Base-by-base conservation (phyloP, 2,888 invertebrate species). In the Mythimna albipuncta region DNA sequence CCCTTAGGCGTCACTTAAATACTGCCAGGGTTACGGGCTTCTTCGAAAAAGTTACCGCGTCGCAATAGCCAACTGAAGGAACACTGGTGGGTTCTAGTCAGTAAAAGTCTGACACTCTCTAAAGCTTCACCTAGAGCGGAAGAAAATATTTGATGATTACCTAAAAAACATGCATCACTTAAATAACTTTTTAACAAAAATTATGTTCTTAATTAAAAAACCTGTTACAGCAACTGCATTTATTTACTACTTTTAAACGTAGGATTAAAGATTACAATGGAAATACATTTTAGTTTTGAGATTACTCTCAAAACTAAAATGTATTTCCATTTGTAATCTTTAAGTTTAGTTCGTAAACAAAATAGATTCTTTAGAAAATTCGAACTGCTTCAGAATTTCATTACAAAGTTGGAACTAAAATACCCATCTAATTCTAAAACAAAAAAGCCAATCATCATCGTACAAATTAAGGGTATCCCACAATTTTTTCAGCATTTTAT, bases 391-490 rank as follows among this genome's bases (percentile, higher is more conserved):
- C 19, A 13, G 38, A 54, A 64, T 41, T 19, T 62, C 50, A 50
- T 32, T 21, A 6, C 10, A 5, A 73, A 26, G 5, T 16, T 5
- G 47, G 52, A 16, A 52, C 32, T 55, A 9, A 21, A 66, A 61
- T 61, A 50, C 32, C 32, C 44, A 55, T 62, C 21, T 13, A 68
- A 68, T 47, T 47, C 6, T 32, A 6, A 5, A 19, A 47, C 13
- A 38, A 74, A 58, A 59, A 41, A 58, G 2, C 6, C 1, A 9
- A 35, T 26, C n/a, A n/a, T 41, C 7, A n/a, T 41, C 7, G 16
- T 35, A 16, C n/a, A 47, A 19, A 47, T 38, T 21, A 74, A 47
- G 44, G n/a, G 11, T 77, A 62, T 52, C 44, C 41, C 71, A 50
- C 1, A 61, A 57, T 41, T 3, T 55, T 6, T 26, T 32, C 35